Percentiles rank a stretch among this genome's conserved stretches.
Evolutionary conservation across 1,140 invertebrate species (phyloP).

Genomic region (Rhopalosiphum maidis): DNA sequence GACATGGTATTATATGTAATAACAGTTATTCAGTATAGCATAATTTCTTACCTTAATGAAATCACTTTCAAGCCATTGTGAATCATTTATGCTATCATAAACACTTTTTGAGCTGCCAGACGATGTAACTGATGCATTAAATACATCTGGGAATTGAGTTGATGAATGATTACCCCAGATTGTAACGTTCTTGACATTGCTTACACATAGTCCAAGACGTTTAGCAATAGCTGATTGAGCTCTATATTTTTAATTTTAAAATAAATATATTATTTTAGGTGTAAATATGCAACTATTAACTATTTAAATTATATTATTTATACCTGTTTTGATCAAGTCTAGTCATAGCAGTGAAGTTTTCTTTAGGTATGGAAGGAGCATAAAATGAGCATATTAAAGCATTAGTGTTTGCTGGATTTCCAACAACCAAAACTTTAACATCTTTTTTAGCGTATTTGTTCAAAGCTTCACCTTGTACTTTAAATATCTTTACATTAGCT

Average conservation of each 20-base stretch:
- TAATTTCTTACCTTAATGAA: constrained; percentile 73
- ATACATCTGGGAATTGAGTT: constrained; percentile 96
- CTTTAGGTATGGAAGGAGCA: constrained; percentile 94
- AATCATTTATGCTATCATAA: constrained; percentile 80
- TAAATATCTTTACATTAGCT: constrained; percentile 99
- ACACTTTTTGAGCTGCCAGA: constrained; percentile 66
- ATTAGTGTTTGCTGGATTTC: constrained; percentile 99
- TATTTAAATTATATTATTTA: constrained; percentile 64
- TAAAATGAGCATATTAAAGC: constrained; percentile 95
- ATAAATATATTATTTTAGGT: not conserved
- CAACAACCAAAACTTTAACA: constrained; percentile 96
- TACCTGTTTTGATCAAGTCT: constrained; percentile 94
- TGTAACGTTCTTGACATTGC: constrained; percentile 77
- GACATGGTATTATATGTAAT: not conserved
- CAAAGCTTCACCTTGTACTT: constrained; percentile 91
- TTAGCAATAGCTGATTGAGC: constrained; percentile 61
- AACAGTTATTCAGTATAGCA: not conserved
- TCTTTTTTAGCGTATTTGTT: constrained; percentile 92
- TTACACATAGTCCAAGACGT: constrained; percentile 59
- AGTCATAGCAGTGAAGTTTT: constrained; percentile 98
- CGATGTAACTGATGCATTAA: constrained; percentile 78
- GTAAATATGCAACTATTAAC: not conserved
- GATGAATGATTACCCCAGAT: constrained; percentile 99
- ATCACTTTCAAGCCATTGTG: constrained; percentile 78
- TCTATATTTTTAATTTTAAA: constrained; percentile 54